Conservation (phyloP, 2,888 invertebrate species). For the Watsonalla cultraria region DNA sequence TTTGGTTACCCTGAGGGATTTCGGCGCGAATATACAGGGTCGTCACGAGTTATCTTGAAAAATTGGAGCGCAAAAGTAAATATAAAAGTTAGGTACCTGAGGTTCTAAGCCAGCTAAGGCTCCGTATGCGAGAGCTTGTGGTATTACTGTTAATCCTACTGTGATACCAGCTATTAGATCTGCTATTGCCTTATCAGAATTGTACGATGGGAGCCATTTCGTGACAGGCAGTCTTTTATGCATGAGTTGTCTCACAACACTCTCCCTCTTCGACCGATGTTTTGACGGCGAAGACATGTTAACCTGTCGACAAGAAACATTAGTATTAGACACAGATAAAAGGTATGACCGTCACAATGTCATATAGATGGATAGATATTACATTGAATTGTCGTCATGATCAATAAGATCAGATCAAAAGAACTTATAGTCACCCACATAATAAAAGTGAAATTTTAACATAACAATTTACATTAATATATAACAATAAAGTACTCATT, state of each 20-base stretch:
- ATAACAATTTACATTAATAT: too few relatives aligned
- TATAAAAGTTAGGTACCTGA: constrained; percentile 74
- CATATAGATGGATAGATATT: background rate
- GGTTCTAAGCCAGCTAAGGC: constrained; percentile 92
- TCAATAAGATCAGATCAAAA: too few relatives aligned
- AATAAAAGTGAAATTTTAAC: too few relatives aligned
- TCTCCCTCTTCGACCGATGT: constrained; percentile 57
- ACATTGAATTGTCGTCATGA: background rate
- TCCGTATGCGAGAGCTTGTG: constrained; percentile 95
- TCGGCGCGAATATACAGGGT: background rate
- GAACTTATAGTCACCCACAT: too few relatives aligned
- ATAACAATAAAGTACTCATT: too few relatives aligned
- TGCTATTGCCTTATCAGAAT: constrained; percentile 85
- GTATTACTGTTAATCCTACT: constrained; percentile 95
- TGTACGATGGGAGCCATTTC: constrained; percentile 87
- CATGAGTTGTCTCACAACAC: constrained; percentile 54
- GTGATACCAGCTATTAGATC: constrained; percentile 95
- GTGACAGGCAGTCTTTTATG: constrained; percentile 81
- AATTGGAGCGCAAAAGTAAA: background rate
- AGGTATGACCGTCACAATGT: background rate
- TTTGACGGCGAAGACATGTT: constrained; percentile 70
- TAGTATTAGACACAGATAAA: background rate
- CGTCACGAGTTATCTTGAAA: background rate
- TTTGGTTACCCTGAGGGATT: background rate
- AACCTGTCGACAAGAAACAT: constrained; percentile 28